Percentiles rank a stretch among this genome's conserved stretches.
Evolutionary conservation across 2,113 vertebrate species (phyloP).

Genomic region (Pan troglodytes): NHGRI_mPanTro3-v2.1_pri NC_072404.2:128045501-128046000

Average conservation of each 20-base stretch:
- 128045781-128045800: not conserved
- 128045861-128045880: not conserved
- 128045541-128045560: not conserved
- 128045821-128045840: not conserved
- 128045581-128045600: not conserved
- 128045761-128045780: not conserved
- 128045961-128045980: not conserved
- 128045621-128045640: not conserved
- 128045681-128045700: not conserved
- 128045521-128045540: not conserved
- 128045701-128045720: not conserved
- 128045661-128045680: not conserved
- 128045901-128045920: not conserved
- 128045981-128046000: not conserved
- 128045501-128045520: not conserved
- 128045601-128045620: accelerated
- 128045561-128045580: not conserved
- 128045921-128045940: not conserved
- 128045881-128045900: not conserved
- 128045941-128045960: not conserved
- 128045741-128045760: not conserved
- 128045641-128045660: accelerated
- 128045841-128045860: not conserved
- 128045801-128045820: not conserved
- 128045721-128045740: not conserved